Percentiles rank a stretch among this genome's conserved stretches.
phyloP scores from a whole-genome alignment of 1,140 invertebrate genomes.

The Leptinotarsa undecemlineata region DNA sequence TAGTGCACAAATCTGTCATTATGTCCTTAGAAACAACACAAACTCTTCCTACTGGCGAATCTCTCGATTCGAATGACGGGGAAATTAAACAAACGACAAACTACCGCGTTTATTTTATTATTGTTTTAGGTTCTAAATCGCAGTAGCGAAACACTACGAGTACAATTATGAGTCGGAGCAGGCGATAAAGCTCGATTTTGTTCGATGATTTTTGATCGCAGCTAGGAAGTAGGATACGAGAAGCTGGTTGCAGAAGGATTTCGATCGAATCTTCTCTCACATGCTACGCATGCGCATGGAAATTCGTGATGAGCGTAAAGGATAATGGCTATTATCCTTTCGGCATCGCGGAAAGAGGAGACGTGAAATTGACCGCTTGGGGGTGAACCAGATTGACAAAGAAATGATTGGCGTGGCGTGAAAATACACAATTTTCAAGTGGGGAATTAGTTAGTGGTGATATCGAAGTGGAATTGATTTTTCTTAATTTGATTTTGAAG shows the following conservation, averaged over 20 bases:
- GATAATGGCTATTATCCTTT: conserved; percentile 8
- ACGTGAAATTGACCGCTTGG: not conserved
- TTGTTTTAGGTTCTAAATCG: conserved; percentile 16
- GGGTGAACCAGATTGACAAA: not conserved
- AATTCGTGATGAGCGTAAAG: not conserved
- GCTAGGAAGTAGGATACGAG: conserved; percentile 6
- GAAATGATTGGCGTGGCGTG: conserved; percentile 6
- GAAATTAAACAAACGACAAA: conserved; percentile 21
- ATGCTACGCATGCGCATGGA: not conserved
- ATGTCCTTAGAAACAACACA: conserved; percentile 11
- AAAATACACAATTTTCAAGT: not conserved
- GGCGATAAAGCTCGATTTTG: not conserved
- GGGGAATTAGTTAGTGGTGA: not conserved
- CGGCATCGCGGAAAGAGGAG: not conserved
- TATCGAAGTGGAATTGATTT: not conserved
- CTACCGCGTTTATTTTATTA: conserved; percentile 19
- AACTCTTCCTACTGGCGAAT: not conserved
- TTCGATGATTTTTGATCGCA: conserved; percentile 14
- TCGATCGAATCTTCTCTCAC: conserved; percentile 11
- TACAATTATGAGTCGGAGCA: conserved; percentile 4
- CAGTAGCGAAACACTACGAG: not conserved
- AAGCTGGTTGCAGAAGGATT: conserved; percentile 3
- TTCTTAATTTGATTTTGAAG: too few species aligned
- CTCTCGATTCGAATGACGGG: conserved; percentile 12
- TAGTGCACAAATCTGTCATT: conserved; percentile 23